Conservation (phyloP, 2,888 invertebrate species). For the Leptinotarsa rubiginosa region DNA sequence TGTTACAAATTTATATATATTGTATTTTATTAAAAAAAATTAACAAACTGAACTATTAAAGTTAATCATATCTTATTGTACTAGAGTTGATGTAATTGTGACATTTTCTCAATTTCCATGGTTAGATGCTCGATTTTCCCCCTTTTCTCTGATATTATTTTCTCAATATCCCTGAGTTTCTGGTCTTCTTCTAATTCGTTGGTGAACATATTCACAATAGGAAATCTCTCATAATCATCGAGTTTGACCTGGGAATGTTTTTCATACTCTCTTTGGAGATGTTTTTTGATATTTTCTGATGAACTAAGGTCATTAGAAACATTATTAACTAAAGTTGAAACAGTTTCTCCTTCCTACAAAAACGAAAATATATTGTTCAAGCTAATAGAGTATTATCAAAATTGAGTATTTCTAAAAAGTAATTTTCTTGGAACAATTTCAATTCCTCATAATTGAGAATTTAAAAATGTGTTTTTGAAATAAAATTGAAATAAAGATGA, state of each 20-base stretch:
- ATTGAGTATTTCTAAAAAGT: too few species aligned
- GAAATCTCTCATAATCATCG: not conserved
- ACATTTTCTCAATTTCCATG: constrained; percentile 22
- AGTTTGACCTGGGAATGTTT: not conserved
- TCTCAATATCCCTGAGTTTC: not conserved
- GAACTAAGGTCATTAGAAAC: constrained; percentile 15
- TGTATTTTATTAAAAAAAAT: not conserved
- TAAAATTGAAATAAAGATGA: not conserved
- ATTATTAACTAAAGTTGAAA: not conserved
- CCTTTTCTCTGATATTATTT: constrained; percentile 11
- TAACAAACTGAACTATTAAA: not conserved
- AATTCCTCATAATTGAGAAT: too few species aligned
- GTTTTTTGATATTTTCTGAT: constrained; percentile 19
- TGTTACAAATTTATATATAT: not conserved
- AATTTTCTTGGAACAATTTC: too few species aligned
- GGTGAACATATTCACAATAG: not conserved
- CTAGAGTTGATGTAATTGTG: not conserved
- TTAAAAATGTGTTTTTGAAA: not conserved
- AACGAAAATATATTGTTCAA: not conserved
- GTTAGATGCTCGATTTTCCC: constrained; percentile 17
- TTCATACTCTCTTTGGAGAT: constrained; percentile 14
- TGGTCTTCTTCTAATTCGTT: constrained; percentile 5
- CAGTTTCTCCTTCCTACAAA: constrained; percentile 21
- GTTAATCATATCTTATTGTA: not conserved
- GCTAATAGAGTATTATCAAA: not conserved